Evolutionary conservation across 1,140 invertebrate genomes (phyloP).

Genomic region (Drosophila chauvacae): DNA sequence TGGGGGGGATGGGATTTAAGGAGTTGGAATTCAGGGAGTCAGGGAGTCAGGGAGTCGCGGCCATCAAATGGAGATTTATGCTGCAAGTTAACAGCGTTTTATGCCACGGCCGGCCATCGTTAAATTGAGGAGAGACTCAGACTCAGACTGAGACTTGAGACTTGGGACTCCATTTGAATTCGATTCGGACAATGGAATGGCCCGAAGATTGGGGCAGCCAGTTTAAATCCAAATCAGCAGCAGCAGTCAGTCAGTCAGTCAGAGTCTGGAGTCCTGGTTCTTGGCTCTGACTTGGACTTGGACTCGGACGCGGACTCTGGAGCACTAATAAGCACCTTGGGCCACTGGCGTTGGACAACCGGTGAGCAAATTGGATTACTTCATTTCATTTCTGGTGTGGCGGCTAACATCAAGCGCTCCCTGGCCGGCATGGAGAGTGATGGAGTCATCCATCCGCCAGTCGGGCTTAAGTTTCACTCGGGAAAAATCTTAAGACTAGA

Average conservation of each 20-base stretch:
- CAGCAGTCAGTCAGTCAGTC: slow-evolving; percentile 37
- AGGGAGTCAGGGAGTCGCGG: slow-evolving; percentile 3
- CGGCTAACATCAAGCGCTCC: slow-evolving; percentile 56
- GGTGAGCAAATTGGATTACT: slow-evolving; percentile 79
- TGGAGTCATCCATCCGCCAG: slow-evolving; percentile 11
- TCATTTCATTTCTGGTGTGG: slow-evolving; percentile 63
- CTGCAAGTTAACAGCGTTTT: slow-evolving; percentile 43
- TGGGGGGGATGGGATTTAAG: background rate
- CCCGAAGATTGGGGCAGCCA: background rate
- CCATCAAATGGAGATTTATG: slow-evolving; percentile 70
- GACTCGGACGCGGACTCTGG: background rate
- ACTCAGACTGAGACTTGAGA: too few species aligned
- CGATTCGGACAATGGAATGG: slow-evolving; percentile 8
- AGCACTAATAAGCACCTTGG: slow-evolving; percentile 74
- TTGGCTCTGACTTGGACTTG: background rate
- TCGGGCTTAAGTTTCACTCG: slow-evolving; percentile 9
- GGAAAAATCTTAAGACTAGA: background rate
- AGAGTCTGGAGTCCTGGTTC: background rate
- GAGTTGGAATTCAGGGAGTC: background rate
- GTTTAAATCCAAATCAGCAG: slow-evolving; percentile 32
- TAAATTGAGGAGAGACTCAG: slow-evolving; percentile 13
- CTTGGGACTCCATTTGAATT: slow-evolving; percentile 7
- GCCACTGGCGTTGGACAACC: slow-evolving; percentile 68
- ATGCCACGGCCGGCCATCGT: slow-evolving; percentile 20
- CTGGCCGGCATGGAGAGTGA: background rate